Conservation (phyloP, 1,140 invertebrate species). For the Hypsibius dujardini region DNA sequence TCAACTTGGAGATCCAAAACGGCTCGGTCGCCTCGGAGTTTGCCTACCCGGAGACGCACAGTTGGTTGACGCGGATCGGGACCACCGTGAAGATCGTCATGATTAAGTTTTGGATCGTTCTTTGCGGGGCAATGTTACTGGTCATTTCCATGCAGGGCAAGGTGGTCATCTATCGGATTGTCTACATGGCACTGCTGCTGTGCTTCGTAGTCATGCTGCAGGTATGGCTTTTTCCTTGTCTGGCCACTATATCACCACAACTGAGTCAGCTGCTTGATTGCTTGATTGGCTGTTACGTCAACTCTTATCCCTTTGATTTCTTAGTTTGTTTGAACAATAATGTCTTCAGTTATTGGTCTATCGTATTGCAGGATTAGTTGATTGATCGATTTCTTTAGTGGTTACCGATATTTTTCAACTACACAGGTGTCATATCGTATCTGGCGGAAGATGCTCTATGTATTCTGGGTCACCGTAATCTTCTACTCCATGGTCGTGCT, state of each 20-base stretch:
- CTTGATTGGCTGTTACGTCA: too few relatives aligned
- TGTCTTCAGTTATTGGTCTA: too few relatives aligned
- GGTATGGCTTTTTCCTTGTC: too few relatives aligned
- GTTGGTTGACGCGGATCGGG: conserved; percentile 20
- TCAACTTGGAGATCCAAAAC: conserved; percentile 26
- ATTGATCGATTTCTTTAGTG: too few relatives aligned
- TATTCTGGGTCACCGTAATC: conserved; percentile 88
- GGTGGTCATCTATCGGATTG: conserved; percentile 82
- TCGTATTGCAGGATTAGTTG: too few relatives aligned
- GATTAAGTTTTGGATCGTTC: conserved; percentile 87
- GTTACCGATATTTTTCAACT: too few relatives aligned
- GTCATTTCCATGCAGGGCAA: conserved; percentile 65
- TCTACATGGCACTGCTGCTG: conserved; percentile 89
- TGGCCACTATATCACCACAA: too few relatives aligned
- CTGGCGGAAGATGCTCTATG: conserved; percentile 81
- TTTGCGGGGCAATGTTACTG: conserved; percentile 77
- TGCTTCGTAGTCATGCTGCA: conserved; percentile 82
- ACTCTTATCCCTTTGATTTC: too few relatives aligned
- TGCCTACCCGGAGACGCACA: conserved; percentile 23
- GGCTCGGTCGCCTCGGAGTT: conserved; percentile 21
- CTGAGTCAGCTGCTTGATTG: too few relatives aligned
- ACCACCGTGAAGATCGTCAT: conserved; percentile 45
- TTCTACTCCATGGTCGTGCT: conserved; percentile 88
- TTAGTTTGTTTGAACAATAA: too few relatives aligned
- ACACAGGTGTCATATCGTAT: conserved; percentile 68